A percentile compares a stretch with the other conserved stretches of the same genome.
Conservation (phyloP, 2,797 vertebrate genomes). For the Sebastolobus alascanus region DNA sequence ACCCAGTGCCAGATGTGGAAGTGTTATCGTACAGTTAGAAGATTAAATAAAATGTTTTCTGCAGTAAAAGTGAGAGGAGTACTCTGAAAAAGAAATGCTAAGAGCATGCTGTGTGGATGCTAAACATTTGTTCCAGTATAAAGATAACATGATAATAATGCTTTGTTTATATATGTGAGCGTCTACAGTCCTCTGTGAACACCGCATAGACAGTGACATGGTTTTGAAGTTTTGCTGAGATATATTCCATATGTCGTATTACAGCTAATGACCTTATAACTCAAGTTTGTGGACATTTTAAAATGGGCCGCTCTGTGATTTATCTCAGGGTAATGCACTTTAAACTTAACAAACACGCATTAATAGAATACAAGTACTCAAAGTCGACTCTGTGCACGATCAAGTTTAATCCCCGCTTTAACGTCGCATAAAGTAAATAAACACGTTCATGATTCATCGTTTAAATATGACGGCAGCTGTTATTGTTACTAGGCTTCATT, state of each 20-base stretch:
- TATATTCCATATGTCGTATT: slow-evolving; percentile 64
- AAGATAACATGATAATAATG: slow-evolving; percentile 33
- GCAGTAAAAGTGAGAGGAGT: neutral
- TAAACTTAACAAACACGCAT: slow-evolving; percentile 57
- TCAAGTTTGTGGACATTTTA: slow-evolving; percentile 70
- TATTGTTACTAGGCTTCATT: slow-evolving; percentile 48
- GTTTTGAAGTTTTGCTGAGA: slow-evolving; percentile 58
- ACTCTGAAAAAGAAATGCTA: neutral
- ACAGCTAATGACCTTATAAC: slow-evolving; percentile 68
- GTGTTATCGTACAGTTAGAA: slow-evolving; percentile 34
- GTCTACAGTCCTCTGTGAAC: slow-evolving; percentile 51
- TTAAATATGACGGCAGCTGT: slow-evolving; percentile 48
- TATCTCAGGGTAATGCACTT: slow-evolving; percentile 64
- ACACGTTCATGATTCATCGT: slow-evolving; percentile 37
- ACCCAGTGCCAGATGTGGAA: slow-evolving; percentile 49
- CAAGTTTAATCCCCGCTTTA: slow-evolving; percentile 54
- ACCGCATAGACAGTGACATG: slow-evolving; percentile 44
- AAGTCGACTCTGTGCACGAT: slow-evolving; percentile 35
- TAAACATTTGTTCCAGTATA: slow-evolving; percentile 3
- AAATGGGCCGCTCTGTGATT: slow-evolving; percentile 65
- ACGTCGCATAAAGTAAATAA: slow-evolving; percentile 59
- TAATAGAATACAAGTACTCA: slow-evolving; percentile 44
- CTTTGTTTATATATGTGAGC: slow-evolving; percentile 45
- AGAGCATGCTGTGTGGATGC: neutral
- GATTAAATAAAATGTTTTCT: slow-evolving; percentile 29